Evolutionary conservation across 2,888 invertebrate species (phyloP).

Genomic region (Hylaea fasciaria): DNA sequence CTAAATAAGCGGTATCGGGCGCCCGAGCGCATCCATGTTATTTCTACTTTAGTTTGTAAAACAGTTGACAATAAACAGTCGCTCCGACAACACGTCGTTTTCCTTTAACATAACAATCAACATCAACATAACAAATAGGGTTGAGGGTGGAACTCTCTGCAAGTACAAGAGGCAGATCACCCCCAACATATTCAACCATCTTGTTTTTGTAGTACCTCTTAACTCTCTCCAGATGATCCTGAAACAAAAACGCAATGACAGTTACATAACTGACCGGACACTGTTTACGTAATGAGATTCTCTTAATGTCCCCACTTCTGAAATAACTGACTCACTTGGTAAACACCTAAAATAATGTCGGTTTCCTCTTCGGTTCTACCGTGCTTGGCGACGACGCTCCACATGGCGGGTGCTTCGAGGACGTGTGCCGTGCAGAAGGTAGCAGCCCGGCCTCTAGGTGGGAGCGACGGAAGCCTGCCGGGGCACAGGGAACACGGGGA

Average conservation of each 20-base stretch:
- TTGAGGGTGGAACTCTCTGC: too few species aligned
- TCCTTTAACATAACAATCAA: too few species aligned
- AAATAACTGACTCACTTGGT: constrained; percentile 52
- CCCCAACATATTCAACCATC: constrained; percentile 48
- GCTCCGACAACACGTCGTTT: too few species aligned
- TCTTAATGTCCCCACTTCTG: too few species aligned
- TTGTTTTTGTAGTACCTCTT: constrained; percentile 60
- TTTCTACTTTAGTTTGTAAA: too few species aligned
- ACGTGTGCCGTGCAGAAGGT: constrained; percentile 75
- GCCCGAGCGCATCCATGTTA: too few species aligned
- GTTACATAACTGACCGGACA: neutral
- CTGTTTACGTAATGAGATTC: too few species aligned
- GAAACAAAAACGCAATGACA: constrained; percentile 9
- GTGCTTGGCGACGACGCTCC: constrained; percentile 60
- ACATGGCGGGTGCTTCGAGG: constrained; percentile 57
- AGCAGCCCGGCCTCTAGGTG: constrained; percentile 66
- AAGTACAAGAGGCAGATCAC: too few species aligned
- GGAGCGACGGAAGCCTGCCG: constrained; percentile 57
- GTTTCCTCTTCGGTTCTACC: constrained; percentile 54
- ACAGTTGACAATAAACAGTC: too few species aligned
- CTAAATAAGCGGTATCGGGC: too few species aligned
- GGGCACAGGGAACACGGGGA: constrained; percentile 51
- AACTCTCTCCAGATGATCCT: constrained; percentile 59
- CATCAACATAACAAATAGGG: too few species aligned
- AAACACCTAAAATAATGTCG: constrained; percentile 51